Percentiles rank a stretch among this genome's conserved stretches.
phyloP scores from a whole-genome alignment of 2,113 vertebrate species.

The Psittacula cyanocephala region DNA sequence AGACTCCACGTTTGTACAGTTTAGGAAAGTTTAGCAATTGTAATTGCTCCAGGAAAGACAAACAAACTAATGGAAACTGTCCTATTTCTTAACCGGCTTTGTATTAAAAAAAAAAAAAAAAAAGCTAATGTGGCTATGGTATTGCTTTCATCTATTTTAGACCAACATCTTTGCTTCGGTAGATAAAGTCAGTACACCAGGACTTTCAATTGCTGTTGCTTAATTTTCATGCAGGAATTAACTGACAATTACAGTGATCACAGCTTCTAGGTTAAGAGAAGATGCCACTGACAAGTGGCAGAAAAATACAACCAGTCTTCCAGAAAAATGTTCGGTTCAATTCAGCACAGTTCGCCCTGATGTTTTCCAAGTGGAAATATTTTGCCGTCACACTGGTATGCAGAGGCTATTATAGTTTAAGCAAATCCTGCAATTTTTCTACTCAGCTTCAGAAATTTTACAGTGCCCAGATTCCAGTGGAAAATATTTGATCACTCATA shows the following conservation, averaged over 20 bases:
- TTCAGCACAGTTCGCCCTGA: background rate
- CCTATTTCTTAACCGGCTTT: slow-evolving; percentile 66
- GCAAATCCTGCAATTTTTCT: slow-evolving; percentile 74
- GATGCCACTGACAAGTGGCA: slow-evolving; percentile 9
- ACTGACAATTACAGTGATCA: background rate
- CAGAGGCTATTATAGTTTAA: slow-evolving; percentile 68
- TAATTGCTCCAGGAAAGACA: slow-evolving; percentile 74
- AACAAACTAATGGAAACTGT: slow-evolving; percentile 74
- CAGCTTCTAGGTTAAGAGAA: background rate
- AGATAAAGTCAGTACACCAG: background rate
- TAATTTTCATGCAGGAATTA: slow-evolving; percentile 12
- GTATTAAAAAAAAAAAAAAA: slow-evolving; percentile 28
- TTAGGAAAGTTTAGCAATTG: slow-evolving; percentile 67
- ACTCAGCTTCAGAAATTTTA: slow-evolving; percentile 77
- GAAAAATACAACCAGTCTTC: background rate
- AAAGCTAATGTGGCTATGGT: slow-evolving; percentile 45
- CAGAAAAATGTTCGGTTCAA: slow-evolving; percentile 33
- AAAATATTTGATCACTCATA: slow-evolving; percentile 81
- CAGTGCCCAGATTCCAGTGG: slow-evolving; percentile 81
- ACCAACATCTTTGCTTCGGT: slow-evolving; percentile 13
- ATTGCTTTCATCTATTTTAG: slow-evolving; percentile 39
- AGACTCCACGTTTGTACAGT: slow-evolving; percentile 61
- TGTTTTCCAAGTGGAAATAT: slow-evolving; percentile 74
- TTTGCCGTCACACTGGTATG: slow-evolving; percentile 68
- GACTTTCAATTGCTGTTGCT: background rate